phyloP scores from a whole-genome alignment of 1,140 invertebrate genomes.

The Dinothrombium tinctorium region DNA sequence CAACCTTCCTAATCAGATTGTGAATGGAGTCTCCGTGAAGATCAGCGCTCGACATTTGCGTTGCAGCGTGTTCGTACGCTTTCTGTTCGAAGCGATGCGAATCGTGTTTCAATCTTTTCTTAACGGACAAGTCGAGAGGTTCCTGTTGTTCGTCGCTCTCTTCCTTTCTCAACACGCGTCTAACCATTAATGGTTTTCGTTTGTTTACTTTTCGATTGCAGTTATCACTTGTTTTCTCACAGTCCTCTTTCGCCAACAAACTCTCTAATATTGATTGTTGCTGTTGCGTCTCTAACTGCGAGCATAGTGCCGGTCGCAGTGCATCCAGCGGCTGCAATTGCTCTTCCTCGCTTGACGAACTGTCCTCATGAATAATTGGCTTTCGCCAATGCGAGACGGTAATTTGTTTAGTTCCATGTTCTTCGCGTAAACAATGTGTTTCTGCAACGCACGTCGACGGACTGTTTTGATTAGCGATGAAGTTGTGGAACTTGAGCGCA shows the following conservation, averaged over 20 bases:
- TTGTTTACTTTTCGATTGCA: neutral
- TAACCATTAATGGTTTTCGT: neutral
- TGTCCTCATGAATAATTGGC: neutral
- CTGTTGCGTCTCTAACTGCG: neutral
- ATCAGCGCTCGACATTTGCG: neutral
- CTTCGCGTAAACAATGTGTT: constrained; percentile 13
- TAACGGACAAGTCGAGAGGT: constrained; percentile 11
- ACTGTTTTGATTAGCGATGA: constrained; percentile 10
- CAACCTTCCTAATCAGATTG: neutral
- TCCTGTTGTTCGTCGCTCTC: constrained; percentile 1
- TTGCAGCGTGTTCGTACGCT: neutral
- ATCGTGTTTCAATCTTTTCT: neutral
- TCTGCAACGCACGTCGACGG: neutral
- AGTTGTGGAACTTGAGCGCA: constrained; percentile 12
- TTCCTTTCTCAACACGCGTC: neutral
- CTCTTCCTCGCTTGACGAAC: neutral
- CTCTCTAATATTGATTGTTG: constrained; percentile 2
- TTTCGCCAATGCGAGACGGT: constrained; percentile 15
- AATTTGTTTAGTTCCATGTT: constrained; percentile 18
- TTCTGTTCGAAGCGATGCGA: neutral
- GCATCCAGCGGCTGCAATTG: neutral
- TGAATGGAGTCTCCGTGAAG: neutral
- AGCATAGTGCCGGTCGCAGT: neutral
- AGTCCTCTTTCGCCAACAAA: neutral
- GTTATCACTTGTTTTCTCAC: neutral